phyloP scores from a whole-genome alignment of 2,797 vertebrate species.

The Phoeniculus purpureus region DNA sequence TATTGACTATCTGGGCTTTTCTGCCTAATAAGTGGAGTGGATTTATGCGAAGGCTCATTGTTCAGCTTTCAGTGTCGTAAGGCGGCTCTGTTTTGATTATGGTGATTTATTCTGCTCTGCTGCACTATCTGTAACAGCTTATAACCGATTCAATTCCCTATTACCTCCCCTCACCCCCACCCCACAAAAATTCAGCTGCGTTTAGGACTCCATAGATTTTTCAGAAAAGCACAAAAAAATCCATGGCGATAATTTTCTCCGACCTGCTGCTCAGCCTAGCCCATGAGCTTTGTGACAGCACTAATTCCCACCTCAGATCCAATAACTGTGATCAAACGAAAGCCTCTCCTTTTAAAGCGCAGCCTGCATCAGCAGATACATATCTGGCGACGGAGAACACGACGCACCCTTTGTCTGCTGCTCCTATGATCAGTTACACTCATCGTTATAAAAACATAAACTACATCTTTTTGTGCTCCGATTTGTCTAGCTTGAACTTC shows the following conservation, averaged over 20 bases:
- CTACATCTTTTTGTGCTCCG: neutral
- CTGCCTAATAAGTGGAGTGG: constrained; percentile 46
- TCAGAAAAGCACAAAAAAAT: neutral
- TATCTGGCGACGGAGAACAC: fast-evolving
- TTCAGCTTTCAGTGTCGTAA: constrained; percentile 43
- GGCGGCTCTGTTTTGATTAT: constrained; percentile 60
- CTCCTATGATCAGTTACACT: neutral
- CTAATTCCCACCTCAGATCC: neutral
- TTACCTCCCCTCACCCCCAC: neutral
- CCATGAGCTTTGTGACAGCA: neutral
- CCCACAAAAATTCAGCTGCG: neutral
- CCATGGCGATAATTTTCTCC: neutral
- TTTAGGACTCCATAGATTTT: constrained; percentile 16
- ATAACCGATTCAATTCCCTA: neutral
- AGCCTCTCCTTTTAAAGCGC: neutral
- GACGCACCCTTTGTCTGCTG: neutral
- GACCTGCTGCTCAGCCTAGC: neutral
- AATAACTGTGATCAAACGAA: neutral
- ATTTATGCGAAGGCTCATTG: constrained; percentile 54
- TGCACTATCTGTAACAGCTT: constrained; percentile 17
- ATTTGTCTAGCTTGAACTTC: neutral
- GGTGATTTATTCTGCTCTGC: constrained; percentile 63
- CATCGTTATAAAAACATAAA: neutral
- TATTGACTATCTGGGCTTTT: constrained; percentile 57
- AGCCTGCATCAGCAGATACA: fast-evolving